These are phyloP conservation scores for Cydia pomonella DNA, from an alignment of 1,140 invertebrate genomes.

Conservation along the genomic window DNA sequence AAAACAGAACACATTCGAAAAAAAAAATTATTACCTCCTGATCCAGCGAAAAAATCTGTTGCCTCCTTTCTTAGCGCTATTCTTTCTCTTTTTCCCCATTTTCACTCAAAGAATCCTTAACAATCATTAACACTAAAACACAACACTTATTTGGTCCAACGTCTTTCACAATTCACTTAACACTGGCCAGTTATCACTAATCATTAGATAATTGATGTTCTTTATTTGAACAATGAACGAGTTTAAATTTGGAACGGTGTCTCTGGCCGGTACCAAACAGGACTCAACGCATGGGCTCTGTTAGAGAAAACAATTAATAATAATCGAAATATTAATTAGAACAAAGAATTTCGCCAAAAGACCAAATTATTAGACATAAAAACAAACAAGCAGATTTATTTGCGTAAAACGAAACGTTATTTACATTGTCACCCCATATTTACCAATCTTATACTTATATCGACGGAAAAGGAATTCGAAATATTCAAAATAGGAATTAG, in stretches of 20 bases:
- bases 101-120: constrained; percentile 40
- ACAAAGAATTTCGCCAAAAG: constrained; percentile 1
- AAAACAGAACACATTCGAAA: not conserved
- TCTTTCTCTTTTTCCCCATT: constrained; percentile 77
- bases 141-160: constrained; percentile 45
- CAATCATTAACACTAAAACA: constrained; percentile 47
- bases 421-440: constrained; percentile 41
- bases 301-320: constrained; percentile 42
- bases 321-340: constrained; percentile 23
- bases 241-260: constrained; percentile 52
- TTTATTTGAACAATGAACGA: constrained; percentile 45
- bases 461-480: constrained; percentile 33
- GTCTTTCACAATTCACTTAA: constrained; percentile 31
- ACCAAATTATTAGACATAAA: constrained; percentile 35
- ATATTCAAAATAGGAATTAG: constrained; percentile 38
- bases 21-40: constrained; percentile 58
- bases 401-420: constrained; percentile 31
- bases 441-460: constrained; percentile 41
- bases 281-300: constrained; percentile 64
- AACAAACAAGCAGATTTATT: constrained; percentile 14
- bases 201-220: constrained; percentile 30
- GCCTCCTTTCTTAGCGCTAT: constrained; percentile 59
- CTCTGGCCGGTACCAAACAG: constrained; percentile 60
- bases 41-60: constrained; percentile 75
- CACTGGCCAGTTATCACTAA: constrained; percentile 41